Conservation (phyloP, 2,797 vertebrate genomes). For the Hybognathus amarus region DNA sequence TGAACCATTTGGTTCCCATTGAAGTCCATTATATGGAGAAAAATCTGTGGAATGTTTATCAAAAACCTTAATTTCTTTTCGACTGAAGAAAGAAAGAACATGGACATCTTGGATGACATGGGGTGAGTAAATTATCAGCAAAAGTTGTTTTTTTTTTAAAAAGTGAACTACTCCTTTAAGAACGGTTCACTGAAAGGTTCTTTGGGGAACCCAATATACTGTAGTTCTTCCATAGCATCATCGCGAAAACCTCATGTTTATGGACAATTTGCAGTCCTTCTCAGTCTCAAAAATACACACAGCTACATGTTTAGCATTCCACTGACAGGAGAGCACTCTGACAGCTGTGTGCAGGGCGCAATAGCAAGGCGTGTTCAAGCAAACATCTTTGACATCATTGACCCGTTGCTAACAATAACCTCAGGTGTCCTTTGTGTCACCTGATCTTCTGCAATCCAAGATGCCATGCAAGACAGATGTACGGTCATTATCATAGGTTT, state of each 20-base stretch:
- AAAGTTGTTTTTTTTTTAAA: too few species aligned
- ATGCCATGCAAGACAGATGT: constrained; percentile 2
- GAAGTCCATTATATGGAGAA: too few species aligned
- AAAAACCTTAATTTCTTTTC: too few species aligned
- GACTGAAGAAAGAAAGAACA: too few species aligned
- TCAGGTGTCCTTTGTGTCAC: constrained; percentile 21
- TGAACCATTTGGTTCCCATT: too few species aligned
- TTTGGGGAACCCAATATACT: too few species aligned
- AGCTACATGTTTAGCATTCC: constrained; percentile 30
- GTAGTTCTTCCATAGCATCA: too few species aligned
- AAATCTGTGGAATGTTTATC: too few species aligned
- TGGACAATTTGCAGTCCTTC: neutral
- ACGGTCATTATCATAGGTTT: neutral
- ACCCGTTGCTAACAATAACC: constrained; percentile 23
- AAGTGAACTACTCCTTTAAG: too few species aligned
- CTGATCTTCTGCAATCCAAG: neutral
- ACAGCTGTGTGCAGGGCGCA: constrained; percentile 35
- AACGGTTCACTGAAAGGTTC: neutral
- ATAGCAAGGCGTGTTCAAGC: neutral
- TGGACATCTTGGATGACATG: too few species aligned
- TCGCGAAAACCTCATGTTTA: neutral
- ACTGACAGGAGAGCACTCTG: constrained; percentile 17
- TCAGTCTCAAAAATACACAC: constrained; percentile 22
- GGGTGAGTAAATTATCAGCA: too few species aligned
- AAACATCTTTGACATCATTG: neutral